Base-by-base conservation (phyloP, 2,888 invertebrate species). In the Polia nebulosa region DNA sequence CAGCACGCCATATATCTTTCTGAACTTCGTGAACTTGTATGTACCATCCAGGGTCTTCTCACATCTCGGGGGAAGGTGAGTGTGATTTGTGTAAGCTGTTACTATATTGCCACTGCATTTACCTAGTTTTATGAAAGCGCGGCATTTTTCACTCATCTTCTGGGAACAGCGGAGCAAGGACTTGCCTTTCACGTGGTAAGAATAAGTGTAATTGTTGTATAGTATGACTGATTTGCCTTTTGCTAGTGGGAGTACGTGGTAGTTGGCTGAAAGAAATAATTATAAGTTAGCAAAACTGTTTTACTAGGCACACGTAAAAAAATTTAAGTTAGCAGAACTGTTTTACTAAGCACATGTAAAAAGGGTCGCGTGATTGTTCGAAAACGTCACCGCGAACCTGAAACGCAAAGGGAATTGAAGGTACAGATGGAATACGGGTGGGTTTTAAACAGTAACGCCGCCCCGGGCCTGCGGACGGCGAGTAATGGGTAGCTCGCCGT, bases 71-170 rank as follows among this genome's bases (percentile, higher is more conserved):
- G 78, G 73, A 0, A 55, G 58, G 29, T 84, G 84, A 6, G 56
- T 68, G 44, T 84, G 84, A 1, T 56, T 27, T 0, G 41, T 59
- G 8, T 65, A 29, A 13, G 72, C 78, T 1, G 58, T 45, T 22
- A 66, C 59, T 8, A 84, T 75, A 8, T 68, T 67, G 0, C 82
- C 82, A n/a, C n/a, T n/a, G 27, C 71, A 65, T 22, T 61, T 57
- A 6, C 72, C 74, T 9, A 85, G 57, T 9, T 59, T 72, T 3
- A 85, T 70, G 29, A 69, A 83, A 1, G 85, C 85, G 5, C 62
- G 72, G 36, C 86, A 85, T 1, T 64, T 57, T 15, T 75, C 63
- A 1, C 67, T 75, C 6, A 47, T 39, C 59, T 80, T 78, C n/a
- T 63, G 76, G 0, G 77, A 80, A 57, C 77, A 78, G 29, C 78